Base-by-base conservation (phyloP, 2,888 invertebrate genomes). In the Pyrgus malvae region DNA sequence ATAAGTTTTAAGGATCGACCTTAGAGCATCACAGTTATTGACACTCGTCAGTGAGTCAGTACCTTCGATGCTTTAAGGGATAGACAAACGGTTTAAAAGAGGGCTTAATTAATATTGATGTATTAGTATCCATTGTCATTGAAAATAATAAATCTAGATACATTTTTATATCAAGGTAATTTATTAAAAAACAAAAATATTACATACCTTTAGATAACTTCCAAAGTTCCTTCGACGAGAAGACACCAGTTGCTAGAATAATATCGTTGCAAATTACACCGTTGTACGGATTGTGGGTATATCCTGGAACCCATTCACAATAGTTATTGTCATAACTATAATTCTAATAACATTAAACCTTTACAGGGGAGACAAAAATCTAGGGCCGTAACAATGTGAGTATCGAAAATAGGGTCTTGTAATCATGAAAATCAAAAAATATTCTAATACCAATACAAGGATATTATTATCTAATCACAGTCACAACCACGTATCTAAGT, bases 181-280 rank as follows among this genome's bases (percentile, higher is more conserved):
- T 21, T 21, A 21, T 4, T 3, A 21, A 21, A 21, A 21, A 6
- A 3, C 6, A 12, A 17, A 29, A 44, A 21, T 14, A 25, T 27
- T 11, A 33, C n/a, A 61, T 93, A 97, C 97, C 95, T 96, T 97
- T 98, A 77, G 99, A 99, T 86, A 99, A 94, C 92, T 97, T 96
- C 96, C 98, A 98, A 90, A 99, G 94, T 93, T 99, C 99, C 93
- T 97, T 97, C 79, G 99, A 99, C 76, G 98, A 98, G 94, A 99
- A 99, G 89, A 99, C 99, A 85, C 99, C 99, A 78, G 99, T 99
- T 81, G 99, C 99, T 94, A 98, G 94, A 92, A 99, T 99, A 90
- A 98, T 98, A 93, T 99, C 98, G 93, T 98, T 98, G 94, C 98
- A 98, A 91, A 98, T 96, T 87, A 98, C 98, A 85, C 98, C 98